Conservation (phyloP, 1,140 invertebrate species). For the Meteorus sp. region DNA sequence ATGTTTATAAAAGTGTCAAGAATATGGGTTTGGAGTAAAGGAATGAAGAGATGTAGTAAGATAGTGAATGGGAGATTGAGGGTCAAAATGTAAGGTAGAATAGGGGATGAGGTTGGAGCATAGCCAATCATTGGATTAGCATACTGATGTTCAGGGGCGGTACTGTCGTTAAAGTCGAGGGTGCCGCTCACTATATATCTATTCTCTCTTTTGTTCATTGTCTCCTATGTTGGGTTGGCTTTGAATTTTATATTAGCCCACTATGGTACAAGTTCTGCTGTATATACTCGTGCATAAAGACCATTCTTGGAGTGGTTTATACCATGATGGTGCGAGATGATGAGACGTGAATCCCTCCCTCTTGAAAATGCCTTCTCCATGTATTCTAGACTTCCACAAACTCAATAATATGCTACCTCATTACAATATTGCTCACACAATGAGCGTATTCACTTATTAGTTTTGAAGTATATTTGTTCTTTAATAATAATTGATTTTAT, state of each 20-base stretch:
- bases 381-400: neutral
- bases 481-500: no score
- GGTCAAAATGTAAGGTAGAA: slow-evolving; percentile 24
- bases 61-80: slow-evolving; percentile 25
- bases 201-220: no score
- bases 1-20: no score
- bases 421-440: no score
- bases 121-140: slow-evolving; percentile 60
- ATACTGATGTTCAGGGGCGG: slow-evolving; percentile 57
- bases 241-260: slow-evolving; percentile 53
- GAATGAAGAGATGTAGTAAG: slow-evolving; percentile 22
- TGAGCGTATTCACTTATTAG: no score
- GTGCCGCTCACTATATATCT: slow-evolving; percentile 46
- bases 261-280: no score
- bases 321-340: neutral
- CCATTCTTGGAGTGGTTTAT: slow-evolving; percentile 3
- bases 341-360: no score
- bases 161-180: slow-evolving; percentile 52
- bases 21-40: neutral
- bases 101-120: slow-evolving; percentile 47
- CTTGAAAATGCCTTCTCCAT: neutral
- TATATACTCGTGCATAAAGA: slow-evolving; percentile 11
- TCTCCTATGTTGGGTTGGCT: slow-evolving; percentile 43
- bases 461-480: no score
- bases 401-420: no score